A percentile compares a stretch with the other conserved stretches of the same genome.
Conservation (phyloP, 2,797 vertebrate species). For the Sebastes minor region DNA sequence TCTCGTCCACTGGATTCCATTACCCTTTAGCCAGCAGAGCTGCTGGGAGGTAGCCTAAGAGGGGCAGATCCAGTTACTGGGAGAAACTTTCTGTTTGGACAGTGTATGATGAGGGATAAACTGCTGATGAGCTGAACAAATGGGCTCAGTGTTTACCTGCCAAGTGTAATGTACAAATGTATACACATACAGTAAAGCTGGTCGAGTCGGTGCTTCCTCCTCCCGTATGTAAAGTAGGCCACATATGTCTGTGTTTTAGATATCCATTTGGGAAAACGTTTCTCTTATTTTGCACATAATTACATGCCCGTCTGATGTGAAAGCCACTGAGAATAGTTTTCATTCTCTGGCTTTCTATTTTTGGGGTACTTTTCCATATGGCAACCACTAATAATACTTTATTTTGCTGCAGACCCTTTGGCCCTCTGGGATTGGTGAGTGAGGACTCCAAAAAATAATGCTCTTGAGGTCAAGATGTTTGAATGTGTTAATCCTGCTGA, state of each 20-base stretch:
- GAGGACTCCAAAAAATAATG: background rate
- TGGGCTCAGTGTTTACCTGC: conserved; percentile 35
- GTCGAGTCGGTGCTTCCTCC: background rate
- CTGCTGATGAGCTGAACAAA: conserved; percentile 50
- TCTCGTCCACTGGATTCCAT: conserved; percentile 52
- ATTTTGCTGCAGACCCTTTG: background rate
- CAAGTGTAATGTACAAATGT: conserved; percentile 33
- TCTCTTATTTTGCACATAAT: background rate
- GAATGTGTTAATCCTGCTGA: background rate
- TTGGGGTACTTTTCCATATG: background rate
- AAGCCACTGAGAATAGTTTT: background rate
- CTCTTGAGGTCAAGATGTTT: background rate
- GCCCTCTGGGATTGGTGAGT: background rate
- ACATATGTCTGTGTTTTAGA: background rate
- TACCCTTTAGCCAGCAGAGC: conserved; percentile 59
- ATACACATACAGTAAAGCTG: background rate
- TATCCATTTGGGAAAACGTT: background rate
- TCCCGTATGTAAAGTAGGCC: background rate
- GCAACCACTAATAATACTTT: background rate
- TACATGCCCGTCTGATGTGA: background rate
- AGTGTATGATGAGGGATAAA: conserved; percentile 44
- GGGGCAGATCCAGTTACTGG: conserved; percentile 61
- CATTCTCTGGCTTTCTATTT: background rate
- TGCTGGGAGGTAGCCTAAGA: conserved; percentile 24
- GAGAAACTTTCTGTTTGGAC: conserved; percentile 51